Conservation (phyloP, 2,797 vertebrate genomes). For the Myotis pilosus region DNA sequence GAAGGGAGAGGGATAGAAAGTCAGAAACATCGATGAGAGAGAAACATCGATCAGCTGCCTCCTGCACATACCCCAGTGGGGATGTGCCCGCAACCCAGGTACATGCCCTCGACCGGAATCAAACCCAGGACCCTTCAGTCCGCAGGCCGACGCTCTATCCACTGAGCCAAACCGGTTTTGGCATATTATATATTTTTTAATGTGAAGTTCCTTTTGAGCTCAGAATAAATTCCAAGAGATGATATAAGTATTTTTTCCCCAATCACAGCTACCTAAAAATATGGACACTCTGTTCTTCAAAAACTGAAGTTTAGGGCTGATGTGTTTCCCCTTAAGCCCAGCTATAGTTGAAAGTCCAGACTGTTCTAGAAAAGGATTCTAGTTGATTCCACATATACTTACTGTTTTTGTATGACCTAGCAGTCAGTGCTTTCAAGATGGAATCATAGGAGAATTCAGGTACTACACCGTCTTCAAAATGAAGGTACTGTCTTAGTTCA, state of each 20-base stretch:
- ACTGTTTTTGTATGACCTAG: slow-evolving; percentile 57
- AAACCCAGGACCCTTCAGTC: too few species aligned
- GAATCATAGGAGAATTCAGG: slow-evolving; percentile 21
- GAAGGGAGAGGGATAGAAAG: too few species aligned
- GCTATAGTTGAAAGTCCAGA: slow-evolving; percentile 41
- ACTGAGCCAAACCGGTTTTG: too few species aligned
- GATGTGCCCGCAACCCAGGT: too few species aligned
- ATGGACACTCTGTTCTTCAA: background rate
- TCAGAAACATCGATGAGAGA: too few species aligned
- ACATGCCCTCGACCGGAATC: too few species aligned
- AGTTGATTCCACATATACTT: slow-evolving; percentile 34
- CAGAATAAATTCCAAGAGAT: slow-evolving; percentile 28
- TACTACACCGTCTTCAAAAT: slow-evolving; percentile 17
- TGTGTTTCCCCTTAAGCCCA: slow-evolving; percentile 58
- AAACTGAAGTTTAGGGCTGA: slow-evolving; percentile 51
- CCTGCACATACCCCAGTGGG: too few species aligned
- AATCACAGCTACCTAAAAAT: slow-evolving; percentile 44
- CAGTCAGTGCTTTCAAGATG: slow-evolving; percentile 49
- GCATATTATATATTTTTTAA: background rate
- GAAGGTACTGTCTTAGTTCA: background rate
- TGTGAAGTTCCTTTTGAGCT: background rate
- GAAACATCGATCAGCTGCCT: too few species aligned
- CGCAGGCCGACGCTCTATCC: too few species aligned
- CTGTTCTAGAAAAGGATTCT: slow-evolving; percentile 9
- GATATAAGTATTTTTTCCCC: background rate